Evolutionary conservation across 2,113 vertebrate species (phyloP), one percentile per base, ranked within the genome.

Genomic region (Amazona vittata): DNA sequence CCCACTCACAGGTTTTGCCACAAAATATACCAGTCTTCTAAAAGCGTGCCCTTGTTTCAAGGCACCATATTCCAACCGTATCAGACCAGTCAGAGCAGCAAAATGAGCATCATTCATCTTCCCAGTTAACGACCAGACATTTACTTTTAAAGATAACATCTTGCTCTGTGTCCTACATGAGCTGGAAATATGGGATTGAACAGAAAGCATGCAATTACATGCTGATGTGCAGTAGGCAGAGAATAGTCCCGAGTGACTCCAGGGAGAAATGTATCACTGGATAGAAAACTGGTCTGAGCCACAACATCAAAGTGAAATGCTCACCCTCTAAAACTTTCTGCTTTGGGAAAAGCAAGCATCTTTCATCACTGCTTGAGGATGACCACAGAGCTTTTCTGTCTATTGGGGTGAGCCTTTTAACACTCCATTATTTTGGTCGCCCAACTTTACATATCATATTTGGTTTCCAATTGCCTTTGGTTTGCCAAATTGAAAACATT

Each of bases 121-220:
- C 71, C 18, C 53, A 93, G 67, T 24, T 93, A 83, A 83, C 68
- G 60, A 90, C 59, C 35, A 81, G 60, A 78, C 73, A 83, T 94
- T 90, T 70, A 39, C 63, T 88, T 95, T 77, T 82, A 86, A 83
- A 83, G 68, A 52, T 71, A 86, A 78, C 93, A 83, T 43, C 87
- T 44, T 83, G 22, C 28, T 78, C 79, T 59, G 29, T 92, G 71
- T 83, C 73, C 82, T 67, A 59, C 90, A 92, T 70, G 68, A 80
- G 50, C 81, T 76, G 77, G 50, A 26, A 77, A 33, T 67, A 78
- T 1, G 3, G 47, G 76, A 86, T 5, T 86, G 83, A 92, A 46
- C 37, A 86, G 82, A 93, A 78, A 86, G 37, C 59, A 39, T 75
- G 68, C 64, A 74, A 70, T 90, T 84, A 82, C 0, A 0, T 71